Conservation (phyloP, 2,113 vertebrate genomes). For the Coptodon rendalli region DNA sequence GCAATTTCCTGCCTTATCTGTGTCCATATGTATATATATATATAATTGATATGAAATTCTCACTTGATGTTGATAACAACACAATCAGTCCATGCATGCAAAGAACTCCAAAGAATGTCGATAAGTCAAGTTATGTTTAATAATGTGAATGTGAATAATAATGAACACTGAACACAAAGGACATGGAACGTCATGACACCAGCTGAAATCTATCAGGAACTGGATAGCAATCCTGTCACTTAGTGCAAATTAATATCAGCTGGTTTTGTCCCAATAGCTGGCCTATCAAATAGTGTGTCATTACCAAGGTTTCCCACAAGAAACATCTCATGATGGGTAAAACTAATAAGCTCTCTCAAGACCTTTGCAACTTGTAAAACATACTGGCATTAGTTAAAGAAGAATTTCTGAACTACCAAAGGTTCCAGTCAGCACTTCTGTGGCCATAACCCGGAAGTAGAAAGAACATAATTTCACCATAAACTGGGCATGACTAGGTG, state of each 20-base stretch:
- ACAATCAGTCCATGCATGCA: neutral
- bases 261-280: neutral
- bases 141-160: neutral
- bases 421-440: neutral
- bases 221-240: neutral
- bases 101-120: neutral
- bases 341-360: neutral
- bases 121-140: neutral
- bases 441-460: neutral
- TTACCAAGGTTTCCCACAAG: neutral
- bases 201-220: neutral
- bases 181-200: neutral
- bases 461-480: neutral
- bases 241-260: neutral
- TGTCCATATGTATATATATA: neutral
- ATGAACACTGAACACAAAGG: neutral
- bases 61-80: neutral
- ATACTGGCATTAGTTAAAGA: neutral
- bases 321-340: neutral
- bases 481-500: neutral
- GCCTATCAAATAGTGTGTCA: neutral
- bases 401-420: neutral
- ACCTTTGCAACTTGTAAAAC: neutral
- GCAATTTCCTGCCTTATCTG: neutral
- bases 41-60: no score